Base-by-base conservation (phyloP, 2,888 invertebrate genomes). In the Rotaria socialis region DNA sequence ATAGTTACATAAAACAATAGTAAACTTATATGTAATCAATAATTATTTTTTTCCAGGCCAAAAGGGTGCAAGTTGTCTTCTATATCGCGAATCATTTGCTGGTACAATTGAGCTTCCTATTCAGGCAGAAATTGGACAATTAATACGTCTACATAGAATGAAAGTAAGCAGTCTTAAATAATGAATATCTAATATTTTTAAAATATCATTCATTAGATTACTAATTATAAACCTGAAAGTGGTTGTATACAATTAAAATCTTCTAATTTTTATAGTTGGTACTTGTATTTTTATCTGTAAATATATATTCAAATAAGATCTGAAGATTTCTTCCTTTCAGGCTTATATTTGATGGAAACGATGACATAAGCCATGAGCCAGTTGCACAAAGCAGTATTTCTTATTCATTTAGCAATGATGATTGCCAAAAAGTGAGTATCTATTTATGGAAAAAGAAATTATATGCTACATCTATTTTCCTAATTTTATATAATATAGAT, bases 81-180 rank as follows among this genome's bases (percentile, higher is more conserved):
- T 67, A 6, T 67, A 67, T 67, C 67, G 67, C 6, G 47, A 80
- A 80, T 80, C 80, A 3, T 47, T 16, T 80, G 47, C 43, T 80
- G 80, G 80, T 47, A 80, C n/a, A 24, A 80, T 80, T 80, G 80
- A 80, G 47, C 24, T 47, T 24, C 80, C 80, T 24, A 3, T 47
- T 24, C 11, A 80, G 10, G 24, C n/a, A 11, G 80, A 43, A 43
- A 8, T 80, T 80, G 80, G 80, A 47, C 43, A 80, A 24, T 4
- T 80, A 4, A 80, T 80, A n/a, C 80, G 80, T n/a, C 47, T 80
- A 22, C 43, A 80, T 80, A 47, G 80, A 11, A 80, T 80, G 80
- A 80, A 80, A 47, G 80, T 80, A 5, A 47, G n/a, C 47, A 10
- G 14, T 47, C 6, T 10, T 47, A 43, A 24, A 47, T 14, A 2